Conservation (phyloP, 2,888 invertebrate genomes). For the Trichogramma dendrolimi region DNA sequence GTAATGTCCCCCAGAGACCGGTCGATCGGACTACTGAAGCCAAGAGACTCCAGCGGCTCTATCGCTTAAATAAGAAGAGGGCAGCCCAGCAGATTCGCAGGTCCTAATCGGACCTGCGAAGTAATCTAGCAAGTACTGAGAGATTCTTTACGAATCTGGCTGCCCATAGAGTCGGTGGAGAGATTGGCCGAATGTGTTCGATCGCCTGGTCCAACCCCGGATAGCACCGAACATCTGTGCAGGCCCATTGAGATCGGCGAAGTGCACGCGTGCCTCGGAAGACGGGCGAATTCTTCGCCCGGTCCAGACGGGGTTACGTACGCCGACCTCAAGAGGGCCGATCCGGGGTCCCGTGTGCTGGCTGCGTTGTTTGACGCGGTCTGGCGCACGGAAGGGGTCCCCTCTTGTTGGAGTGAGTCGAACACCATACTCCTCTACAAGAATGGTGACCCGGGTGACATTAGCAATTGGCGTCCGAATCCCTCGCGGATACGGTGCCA, state of each 20-base stretch:
- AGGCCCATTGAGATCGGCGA: background rate
- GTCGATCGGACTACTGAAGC: no score
- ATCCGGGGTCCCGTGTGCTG: no score
- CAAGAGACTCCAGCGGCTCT: conserved; percentile 21
- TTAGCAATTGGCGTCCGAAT: conserved; percentile 40
- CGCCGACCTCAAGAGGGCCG: no score
- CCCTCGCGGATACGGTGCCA: conserved; percentile 32
- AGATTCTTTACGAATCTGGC: conserved; percentile 6
- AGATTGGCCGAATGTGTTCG: conserved; percentile 2
- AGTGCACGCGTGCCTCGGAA: no score
- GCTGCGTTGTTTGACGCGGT: no score
- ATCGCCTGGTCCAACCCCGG: background rate
- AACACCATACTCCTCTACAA: no score
- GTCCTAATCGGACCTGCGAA: conserved; percentile 5
- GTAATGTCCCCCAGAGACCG: no score
- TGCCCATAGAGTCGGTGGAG: background rate
- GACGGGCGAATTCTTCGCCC: conserved; percentile 22
- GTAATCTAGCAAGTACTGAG: conserved; percentile 3
- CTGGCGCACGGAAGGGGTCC: no score
- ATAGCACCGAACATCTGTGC: background rate
- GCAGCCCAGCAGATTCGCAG: conserved; percentile 24
- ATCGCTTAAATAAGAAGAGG: conserved; percentile 16
- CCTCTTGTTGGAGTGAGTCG: no score
- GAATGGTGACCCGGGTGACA: no score
- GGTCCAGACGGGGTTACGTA: no score